A percentile compares a stretch with the other conserved stretches of the same genome.
Conservation (phyloP, 1,140 invertebrate species). For the Thaumatotibia leucotreta region DNA sequence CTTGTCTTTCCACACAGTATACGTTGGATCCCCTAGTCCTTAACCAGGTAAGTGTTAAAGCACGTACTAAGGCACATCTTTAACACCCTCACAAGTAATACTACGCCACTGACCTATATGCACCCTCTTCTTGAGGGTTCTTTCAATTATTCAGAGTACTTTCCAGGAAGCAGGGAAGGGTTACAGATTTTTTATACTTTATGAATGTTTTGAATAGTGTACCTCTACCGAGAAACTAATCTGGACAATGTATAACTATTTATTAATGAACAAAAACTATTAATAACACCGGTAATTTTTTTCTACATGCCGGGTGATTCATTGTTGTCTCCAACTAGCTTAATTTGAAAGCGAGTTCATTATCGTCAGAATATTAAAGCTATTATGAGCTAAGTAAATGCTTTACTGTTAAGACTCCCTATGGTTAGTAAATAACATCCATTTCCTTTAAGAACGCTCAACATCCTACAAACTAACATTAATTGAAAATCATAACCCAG, state of each 20-base stretch:
- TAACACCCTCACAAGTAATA: constrained; percentile 14
- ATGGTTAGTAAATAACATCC: background rate
- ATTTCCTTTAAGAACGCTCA: background rate
- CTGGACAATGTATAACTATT: no score
- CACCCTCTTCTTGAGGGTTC: constrained; percentile 29
- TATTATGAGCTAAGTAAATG: background rate
- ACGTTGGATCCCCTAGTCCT: background rate
- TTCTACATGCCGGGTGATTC: no score
- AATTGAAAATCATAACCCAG: background rate
- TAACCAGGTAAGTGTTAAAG: constrained; percentile 5
- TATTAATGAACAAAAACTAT: no score
- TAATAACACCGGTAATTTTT: no score
- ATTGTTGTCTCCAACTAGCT: no score
- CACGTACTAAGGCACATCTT: background rate
- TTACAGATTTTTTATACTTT: constrained; percentile 15
- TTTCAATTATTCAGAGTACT: constrained; percentile 63
- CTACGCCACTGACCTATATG: constrained; percentile 51
- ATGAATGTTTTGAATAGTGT: background rate
- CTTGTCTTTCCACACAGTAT: no score
- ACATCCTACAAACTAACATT: constrained; percentile 1
- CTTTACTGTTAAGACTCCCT: background rate
- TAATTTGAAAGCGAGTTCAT: no score
- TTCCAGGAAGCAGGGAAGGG: constrained; percentile 16
- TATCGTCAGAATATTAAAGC: no score
- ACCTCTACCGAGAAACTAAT: no score